Evolutionary conservation across 1,140 invertebrate species (phyloP), one percentile per base, ranked within the genome.

Genomic region (Drosophila ananassae): DNA sequence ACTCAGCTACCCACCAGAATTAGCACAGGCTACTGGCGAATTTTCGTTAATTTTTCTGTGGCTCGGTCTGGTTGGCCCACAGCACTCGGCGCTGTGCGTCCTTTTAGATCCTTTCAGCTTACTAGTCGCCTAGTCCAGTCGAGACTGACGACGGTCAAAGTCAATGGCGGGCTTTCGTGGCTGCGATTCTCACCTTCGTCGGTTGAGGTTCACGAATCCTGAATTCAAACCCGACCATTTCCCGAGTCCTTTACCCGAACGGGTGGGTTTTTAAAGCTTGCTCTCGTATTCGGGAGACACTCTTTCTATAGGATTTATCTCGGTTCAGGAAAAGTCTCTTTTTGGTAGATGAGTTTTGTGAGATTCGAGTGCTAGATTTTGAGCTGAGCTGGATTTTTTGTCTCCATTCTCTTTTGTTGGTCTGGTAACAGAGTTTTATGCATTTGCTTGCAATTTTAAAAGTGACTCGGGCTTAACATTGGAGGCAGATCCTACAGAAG

Each of bases 71-170:
- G 5, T 9, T 25, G 17, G 44, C 9, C 21, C 44, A 37, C 17
- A 17, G 32, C 9, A 44, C 30, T 41, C 12, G 24, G 25, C 10
- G 9, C 32, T n/a, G 13, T 52, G 22, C 12, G 28, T 54, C 28
- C 71, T 63, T 74, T 50, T 0, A 68, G 78, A 59, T 71, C 78
- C 60, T 66, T 72, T 85, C 32, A 79, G 59, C 62, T 69, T 48
- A 79, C 83, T 56, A 78, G 56, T 78, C 62, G 79, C 58, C 79
- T 83, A 66, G n/a, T 79, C 57, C 59, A 87, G 66, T 69, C 52
- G 54, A 78, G 79, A 87, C 83, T 87, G 83, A 82, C 73, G 25
- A 68, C 73, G 73, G 52, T 66, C 73, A 76, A 76, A 76, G 73
- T 57, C 73, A 68, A 68, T 53, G 73, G 54, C 62, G 55, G 55